Evolutionary conservation across 2,113 vertebrate genomes (phyloP).

Genomic region (Trochalopteron elliotii): DNA sequence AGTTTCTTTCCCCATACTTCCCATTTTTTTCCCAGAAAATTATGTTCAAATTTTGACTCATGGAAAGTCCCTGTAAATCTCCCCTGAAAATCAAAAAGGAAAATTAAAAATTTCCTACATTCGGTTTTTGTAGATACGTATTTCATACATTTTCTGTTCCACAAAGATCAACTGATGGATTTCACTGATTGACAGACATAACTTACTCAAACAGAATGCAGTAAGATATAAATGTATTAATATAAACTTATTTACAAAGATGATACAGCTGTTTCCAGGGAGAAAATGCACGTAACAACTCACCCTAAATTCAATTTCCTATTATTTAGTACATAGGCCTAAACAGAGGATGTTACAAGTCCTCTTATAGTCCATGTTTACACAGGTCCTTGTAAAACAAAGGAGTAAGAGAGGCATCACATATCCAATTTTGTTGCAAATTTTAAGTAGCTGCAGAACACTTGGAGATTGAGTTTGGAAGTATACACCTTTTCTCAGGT

Average conservation of each 20-base stretch:
- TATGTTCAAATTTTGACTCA: neutral
- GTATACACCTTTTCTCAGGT: neutral
- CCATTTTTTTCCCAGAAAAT: neutral
- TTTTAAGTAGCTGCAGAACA: neutral
- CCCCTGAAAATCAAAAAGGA: neutral
- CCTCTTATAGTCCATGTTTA: neutral
- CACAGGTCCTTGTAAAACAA: neutral
- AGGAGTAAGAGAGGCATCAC: neutral
- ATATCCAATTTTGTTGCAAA: neutral
- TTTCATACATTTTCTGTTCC: neutral
- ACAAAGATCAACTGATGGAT: neutral
- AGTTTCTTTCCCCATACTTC: neutral
- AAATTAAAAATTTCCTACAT: neutral
- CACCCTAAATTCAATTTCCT: neutral
- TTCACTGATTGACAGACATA: neutral
- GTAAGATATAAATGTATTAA: neutral
- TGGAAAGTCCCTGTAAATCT: neutral
- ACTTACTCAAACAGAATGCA: neutral
- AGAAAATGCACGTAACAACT: neutral
- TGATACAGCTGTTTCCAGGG: neutral
- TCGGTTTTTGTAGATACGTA: neutral
- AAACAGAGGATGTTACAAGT: neutral
- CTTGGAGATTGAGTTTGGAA: neutral
- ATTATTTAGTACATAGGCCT: neutral
- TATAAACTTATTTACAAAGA: neutral